Conservation (phyloP, 2,797 vertebrate genomes). For the Gobionotothen gibberifrons region DNA sequence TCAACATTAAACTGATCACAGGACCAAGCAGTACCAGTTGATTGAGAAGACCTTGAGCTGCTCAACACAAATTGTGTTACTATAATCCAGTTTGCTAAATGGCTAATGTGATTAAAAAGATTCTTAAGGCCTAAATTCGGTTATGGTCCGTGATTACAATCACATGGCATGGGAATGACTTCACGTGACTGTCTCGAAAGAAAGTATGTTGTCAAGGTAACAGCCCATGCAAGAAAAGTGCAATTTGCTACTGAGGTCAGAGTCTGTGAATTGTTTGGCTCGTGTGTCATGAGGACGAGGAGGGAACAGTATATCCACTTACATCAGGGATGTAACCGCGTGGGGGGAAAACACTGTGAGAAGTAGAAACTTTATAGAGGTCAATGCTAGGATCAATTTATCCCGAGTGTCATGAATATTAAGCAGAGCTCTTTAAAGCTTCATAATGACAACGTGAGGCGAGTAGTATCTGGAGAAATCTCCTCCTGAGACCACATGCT, state of each 20-base stretch:
- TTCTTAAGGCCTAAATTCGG: slow-evolving; percentile 75
- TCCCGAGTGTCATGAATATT: slow-evolving; percentile 37
- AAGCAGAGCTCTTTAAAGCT: slow-evolving; percentile 52
- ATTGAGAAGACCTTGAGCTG: slow-evolving; percentile 70
- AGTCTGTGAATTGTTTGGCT: slow-evolving; percentile 46
- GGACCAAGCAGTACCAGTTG: slow-evolving; percentile 69
- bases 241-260: slow-evolving; percentile 52
- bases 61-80: slow-evolving; percentile 71
- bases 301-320: slow-evolving; percentile 37
- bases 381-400: slow-evolving; percentile 26
- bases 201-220: slow-evolving; percentile 77
- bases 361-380: slow-evolving; percentile 31
- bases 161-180: slow-evolving; percentile 80
- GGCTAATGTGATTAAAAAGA: slow-evolving; percentile 78
- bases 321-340: slow-evolving; percentile 21
- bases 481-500: slow-evolving; percentile 61
- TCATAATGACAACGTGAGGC: slow-evolving; percentile 48
- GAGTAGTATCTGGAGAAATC: slow-evolving; percentile 54
- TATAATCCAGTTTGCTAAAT: slow-evolving; percentile 81
- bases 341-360: slow-evolving; percentile 7
- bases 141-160: slow-evolving; percentile 76
- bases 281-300: slow-evolving; percentile 40
- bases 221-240: slow-evolving; percentile 59
- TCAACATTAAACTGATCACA: slow-evolving; percentile 64
- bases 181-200: slow-evolving; percentile 75